These are phyloP conservation scores for Oreochromis aureus DNA, from an alignment of 2,113 vertebrate species.

Conservation along the genomic window DNA sequence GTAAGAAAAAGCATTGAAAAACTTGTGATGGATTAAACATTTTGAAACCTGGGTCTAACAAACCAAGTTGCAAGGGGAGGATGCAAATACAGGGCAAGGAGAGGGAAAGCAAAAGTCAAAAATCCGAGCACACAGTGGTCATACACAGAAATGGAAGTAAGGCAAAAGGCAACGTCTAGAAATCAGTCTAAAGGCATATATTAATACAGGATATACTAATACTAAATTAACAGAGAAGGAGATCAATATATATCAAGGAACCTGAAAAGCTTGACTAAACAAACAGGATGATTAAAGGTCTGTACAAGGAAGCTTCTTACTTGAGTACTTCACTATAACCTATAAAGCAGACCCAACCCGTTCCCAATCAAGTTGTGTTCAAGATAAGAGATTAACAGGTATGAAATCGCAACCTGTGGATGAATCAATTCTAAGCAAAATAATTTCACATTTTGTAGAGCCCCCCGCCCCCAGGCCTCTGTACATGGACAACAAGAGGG, in stretches of 20 bases:
- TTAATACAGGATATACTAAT: not conserved
- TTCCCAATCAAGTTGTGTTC: not conserved
- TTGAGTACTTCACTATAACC: not conserved
- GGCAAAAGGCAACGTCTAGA: not conserved
- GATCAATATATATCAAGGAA: not conserved
- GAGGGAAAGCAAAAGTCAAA: not conserved
- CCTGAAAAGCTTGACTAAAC: not conserved
- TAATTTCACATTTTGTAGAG: not conserved
- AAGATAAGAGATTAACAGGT: not conserved
- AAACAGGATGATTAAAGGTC: not conserved
- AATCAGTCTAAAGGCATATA: not conserved
- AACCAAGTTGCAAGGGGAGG: not conserved
- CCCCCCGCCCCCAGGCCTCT: no score
- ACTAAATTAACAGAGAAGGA: not conserved
- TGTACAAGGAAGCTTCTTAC: not conserved
- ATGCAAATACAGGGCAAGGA: not conserved
- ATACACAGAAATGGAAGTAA: not conserved
- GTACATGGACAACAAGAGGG: no score
- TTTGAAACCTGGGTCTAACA: not conserved
- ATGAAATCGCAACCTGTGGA: not conserved
- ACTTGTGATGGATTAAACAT: not conserved
- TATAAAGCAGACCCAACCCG: not conserved
- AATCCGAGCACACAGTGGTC: fast-evolving
- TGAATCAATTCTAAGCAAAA: not conserved
- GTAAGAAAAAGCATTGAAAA: not conserved